Conservation (phyloP, 2,113 vertebrate genomes). For the Bungarus multicinctus region DNA sequence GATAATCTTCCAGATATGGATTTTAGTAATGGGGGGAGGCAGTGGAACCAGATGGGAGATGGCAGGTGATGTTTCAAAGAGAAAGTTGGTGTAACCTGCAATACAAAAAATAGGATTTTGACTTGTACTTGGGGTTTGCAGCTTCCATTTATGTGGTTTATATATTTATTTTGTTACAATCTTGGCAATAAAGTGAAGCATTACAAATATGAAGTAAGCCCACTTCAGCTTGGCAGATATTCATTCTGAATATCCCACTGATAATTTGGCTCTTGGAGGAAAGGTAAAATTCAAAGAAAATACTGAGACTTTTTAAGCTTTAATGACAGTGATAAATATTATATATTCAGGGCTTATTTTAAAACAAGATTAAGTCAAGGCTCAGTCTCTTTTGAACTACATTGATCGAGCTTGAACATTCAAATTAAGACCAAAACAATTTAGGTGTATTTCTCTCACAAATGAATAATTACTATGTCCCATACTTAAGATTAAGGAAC, state of each 20-base stretch:
- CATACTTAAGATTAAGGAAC: background rate
- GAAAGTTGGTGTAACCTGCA: slow-evolving; percentile 64
- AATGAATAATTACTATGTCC: background rate
- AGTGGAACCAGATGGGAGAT: background rate
- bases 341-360: background rate
- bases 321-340: background rate
- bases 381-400: background rate
- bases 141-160: slow-evolving; percentile 20
- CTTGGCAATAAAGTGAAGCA: background rate
- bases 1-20: slow-evolving; percentile 30
- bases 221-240: background rate
- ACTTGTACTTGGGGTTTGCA: slow-evolving; percentile 28
- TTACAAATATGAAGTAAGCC: background rate
- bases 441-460: background rate
- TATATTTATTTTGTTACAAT: slow-evolving; percentile 34
- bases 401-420: background rate
- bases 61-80: slow-evolving; percentile 19
- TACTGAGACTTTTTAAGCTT: background rate
- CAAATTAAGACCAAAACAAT: background rate
- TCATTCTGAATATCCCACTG: background rate
- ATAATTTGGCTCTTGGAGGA: background rate
- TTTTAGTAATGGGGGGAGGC: background rate
- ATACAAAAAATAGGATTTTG: slow-evolving; percentile 59
- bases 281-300: background rate
- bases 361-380: background rate